phyloP scores from a whole-genome alignment of 2,113 vertebrate genomes.

The Cygnus atratus region DNA sequence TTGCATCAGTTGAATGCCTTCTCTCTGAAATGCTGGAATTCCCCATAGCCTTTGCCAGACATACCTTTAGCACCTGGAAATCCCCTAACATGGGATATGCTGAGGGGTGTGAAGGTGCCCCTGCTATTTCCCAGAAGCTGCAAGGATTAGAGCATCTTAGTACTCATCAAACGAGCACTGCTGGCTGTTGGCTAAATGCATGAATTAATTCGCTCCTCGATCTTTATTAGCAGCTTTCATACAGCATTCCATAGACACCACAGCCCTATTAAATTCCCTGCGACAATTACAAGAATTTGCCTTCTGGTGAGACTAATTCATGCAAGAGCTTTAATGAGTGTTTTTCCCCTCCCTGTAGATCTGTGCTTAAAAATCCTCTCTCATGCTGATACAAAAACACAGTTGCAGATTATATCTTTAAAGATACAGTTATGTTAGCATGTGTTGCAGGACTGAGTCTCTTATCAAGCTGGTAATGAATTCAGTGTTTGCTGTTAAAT shows the following conservation, averaged over 20 bases:
- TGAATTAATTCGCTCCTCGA: neutral
- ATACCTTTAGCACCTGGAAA: no score
- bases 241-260: neutral
- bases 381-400: neutral
- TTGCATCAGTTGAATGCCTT: neutral
- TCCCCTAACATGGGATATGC: no score
- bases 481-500: neutral
- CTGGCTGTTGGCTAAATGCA: neutral
- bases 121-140: neutral
- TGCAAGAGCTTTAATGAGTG: neutral
- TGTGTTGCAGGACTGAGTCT: neutral
- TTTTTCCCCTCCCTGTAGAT: neutral
- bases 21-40: neutral
- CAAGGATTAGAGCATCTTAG: no score
- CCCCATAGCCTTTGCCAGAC: neutral
- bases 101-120: neutral
- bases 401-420: neutral
- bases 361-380: neutral
- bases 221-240: conserved; percentile 10
- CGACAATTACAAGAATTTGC: neutral
- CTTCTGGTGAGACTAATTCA: neutral
- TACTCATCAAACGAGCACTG: neutral
- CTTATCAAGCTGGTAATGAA: neutral
- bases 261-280: neutral
- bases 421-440: neutral